phyloP scores from a whole-genome alignment of 2,888 invertebrate species.

The Volucella bombylans region DNA sequence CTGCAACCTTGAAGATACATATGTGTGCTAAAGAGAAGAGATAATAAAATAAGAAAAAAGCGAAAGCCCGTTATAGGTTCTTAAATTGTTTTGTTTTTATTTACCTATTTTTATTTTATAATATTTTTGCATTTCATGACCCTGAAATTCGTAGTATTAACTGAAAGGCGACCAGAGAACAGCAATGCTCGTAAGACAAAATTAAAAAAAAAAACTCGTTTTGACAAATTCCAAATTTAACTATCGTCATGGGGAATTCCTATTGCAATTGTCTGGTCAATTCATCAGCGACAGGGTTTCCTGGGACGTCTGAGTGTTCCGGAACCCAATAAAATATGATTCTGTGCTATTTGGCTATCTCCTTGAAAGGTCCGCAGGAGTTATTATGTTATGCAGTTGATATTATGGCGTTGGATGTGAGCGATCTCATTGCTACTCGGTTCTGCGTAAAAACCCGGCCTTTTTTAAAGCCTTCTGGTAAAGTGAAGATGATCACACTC shows the following conservation, averaged over 20 bases:
- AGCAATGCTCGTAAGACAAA: not conserved
- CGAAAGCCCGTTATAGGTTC: constrained; percentile 51
- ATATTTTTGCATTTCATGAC: constrained; percentile 36
- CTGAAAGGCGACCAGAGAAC: constrained; percentile 33
- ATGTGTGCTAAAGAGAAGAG: constrained; percentile 35
- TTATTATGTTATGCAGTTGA: no score
- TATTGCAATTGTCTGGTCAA: not conserved
- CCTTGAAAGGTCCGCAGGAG: no score
- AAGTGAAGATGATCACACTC: no score
- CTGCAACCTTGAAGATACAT: constrained; percentile 56
- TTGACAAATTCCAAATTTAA: constrained; percentile 12
- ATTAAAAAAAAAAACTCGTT: not conserved
- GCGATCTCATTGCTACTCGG: no score
- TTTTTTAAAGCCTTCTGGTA: no score
- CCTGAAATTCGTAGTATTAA: constrained; percentile 41
- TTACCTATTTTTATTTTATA: not conserved
- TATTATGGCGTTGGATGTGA: no score
- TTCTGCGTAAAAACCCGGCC: no score
- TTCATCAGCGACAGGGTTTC: no score
- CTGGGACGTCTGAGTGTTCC: no score
- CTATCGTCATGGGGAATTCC: not conserved
- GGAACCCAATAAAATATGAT: no score
- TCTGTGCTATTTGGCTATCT: no score
- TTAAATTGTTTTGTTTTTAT: constrained; percentile 2
- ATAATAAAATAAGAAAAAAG: constrained; percentile 33